A percentile compares a stretch with the other conserved stretches of the same genome.
Evolutionary conservation across 2,113 vertebrate species (phyloP).

Genomic region (Pelmatolapia mariae): DNA sequence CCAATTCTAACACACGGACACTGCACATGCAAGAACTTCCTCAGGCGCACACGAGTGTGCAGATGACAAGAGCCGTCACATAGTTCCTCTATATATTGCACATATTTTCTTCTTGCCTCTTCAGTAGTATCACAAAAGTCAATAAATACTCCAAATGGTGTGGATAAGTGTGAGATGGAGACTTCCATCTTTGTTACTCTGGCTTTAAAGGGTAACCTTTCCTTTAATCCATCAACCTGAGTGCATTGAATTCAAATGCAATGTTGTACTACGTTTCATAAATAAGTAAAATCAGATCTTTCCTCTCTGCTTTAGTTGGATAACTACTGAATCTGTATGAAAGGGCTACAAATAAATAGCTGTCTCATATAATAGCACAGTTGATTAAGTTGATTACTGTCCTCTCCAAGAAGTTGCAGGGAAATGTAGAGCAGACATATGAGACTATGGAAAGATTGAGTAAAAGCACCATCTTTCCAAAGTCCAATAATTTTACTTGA

Average conservation of each 20-base stretch:
- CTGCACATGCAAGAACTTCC: neutral
- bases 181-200: neutral
- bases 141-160: neutral
- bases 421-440: neutral
- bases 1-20: conserved; percentile 43
- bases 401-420: neutral
- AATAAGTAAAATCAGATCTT: neutral
- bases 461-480: neutral
- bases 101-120: neutral
- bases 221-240: neutral
- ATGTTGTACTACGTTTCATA: neutral
- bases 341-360: neutral
- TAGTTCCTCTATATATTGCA: conserved; percentile 9
- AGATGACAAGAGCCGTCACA: conserved; percentile 1
- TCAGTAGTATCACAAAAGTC: neutral
- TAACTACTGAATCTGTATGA: neutral
- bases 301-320: neutral
- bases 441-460: neutral
- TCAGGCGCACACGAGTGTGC: neutral
- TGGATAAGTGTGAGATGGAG: neutral
- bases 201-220: neutral
- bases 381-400: neutral
- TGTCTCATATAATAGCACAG: neutral
- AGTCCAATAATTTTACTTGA: neutral
- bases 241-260: neutral